phyloP scores from a whole-genome alignment of 2,888 invertebrate genomes.

The Euphydryas editha region DNA sequence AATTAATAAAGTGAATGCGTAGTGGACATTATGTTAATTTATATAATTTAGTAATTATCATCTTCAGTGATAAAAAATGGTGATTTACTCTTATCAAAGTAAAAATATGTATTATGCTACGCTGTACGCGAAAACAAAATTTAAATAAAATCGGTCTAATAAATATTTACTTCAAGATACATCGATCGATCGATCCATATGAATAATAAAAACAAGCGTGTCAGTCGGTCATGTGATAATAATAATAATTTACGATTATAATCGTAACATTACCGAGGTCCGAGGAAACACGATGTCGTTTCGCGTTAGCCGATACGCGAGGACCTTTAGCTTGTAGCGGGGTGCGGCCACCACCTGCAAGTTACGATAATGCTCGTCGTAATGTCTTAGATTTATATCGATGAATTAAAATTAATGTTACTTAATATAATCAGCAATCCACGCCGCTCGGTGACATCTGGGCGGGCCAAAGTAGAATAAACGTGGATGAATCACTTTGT shows the following conservation, averaged over 20 bases:
- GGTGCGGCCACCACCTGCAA: constrained; percentile 64
- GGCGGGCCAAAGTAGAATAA: constrained; percentile 58
- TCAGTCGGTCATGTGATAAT: constrained; percentile 28
- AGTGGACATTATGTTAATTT: too few species aligned
- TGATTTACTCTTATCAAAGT: not conserved
- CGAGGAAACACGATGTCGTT: constrained; percentile 61
- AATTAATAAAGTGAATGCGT: too few species aligned
- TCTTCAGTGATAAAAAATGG: not conserved
- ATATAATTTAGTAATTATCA: not conserved
- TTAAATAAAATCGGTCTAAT: not conserved
- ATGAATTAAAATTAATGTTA: constrained; percentile 78
- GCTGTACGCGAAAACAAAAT: not conserved
- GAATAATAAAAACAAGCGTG: constrained; percentile 20
- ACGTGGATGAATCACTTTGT: constrained; percentile 77
- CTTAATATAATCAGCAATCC: constrained; percentile 75
- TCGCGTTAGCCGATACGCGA: constrained; percentile 53
- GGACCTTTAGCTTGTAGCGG: constrained; percentile 60
- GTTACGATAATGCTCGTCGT: constrained; percentile 63
- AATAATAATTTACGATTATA: constrained; percentile 34
- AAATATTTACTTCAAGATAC: constrained; percentile 11
- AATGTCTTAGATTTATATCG: constrained; percentile 71
- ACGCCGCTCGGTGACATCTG: constrained; percentile 67
- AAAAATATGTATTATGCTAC: not conserved
- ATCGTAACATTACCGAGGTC: constrained; percentile 25
- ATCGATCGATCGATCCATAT: constrained; percentile 26